Percentiles rank a stretch among this genome's conserved stretches.
phyloP scores from a whole-genome alignment of 2,888 invertebrate species.

The Augochlorella aurata region DNA sequence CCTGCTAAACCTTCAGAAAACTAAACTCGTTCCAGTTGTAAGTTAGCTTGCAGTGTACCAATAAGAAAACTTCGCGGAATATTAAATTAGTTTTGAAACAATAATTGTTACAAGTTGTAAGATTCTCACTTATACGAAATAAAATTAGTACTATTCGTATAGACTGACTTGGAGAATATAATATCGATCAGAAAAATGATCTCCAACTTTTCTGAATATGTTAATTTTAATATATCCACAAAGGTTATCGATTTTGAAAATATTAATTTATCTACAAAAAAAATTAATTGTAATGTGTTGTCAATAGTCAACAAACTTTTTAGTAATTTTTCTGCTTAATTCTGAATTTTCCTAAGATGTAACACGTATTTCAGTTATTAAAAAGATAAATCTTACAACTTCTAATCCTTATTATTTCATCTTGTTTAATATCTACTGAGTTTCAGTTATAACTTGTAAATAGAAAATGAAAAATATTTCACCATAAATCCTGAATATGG shows the following conservation, averaged over 20 bases:
- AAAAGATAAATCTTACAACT: not conserved
- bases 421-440: not conserved
- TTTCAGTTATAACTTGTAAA: not conserved
- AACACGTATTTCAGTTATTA: not conserved
- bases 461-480: constrained; percentile 3
- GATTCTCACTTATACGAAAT: not conserved
- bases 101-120: not conserved
- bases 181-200: not conserved
- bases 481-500: not conserved
- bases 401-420: not conserved
- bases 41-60: not conserved
- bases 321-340: too few relatives aligned
- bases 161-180: not conserved
- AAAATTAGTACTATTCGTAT: not conserved
- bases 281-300: not conserved
- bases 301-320: too few relatives aligned
- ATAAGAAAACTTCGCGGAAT: not conserved
- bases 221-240: not conserved
- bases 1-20: not conserved
- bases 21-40: not conserved
- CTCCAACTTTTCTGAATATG: not conserved
- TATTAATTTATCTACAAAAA: not conserved
- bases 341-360: not conserved
- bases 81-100: not conserved
- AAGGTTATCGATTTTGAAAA: not conserved